Percentiles rank a stretch among this genome's conserved stretches.
phyloP scores from a whole-genome alignment of 1,140 invertebrate species.

The Ridgeia piscesae region DNA sequence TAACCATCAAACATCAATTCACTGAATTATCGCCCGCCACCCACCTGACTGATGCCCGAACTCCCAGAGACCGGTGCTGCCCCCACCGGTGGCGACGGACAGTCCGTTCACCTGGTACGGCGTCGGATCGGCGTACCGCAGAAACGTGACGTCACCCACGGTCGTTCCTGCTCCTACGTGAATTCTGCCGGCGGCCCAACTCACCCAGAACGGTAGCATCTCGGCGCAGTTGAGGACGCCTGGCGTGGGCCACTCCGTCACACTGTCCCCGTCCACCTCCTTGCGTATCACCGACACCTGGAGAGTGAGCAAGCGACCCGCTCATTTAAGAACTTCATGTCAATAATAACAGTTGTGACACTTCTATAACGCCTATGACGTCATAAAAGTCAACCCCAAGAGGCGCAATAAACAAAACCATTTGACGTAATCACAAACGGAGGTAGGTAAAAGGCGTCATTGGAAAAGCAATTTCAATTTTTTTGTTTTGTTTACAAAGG shows the following conservation, averaged over 20 bases:
- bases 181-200: not conserved
- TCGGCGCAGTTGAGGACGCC: not conserved
- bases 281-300: not conserved
- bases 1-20: too few species aligned
- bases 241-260: not conserved
- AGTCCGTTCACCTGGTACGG: conserved; percentile 7
- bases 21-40: not conserved
- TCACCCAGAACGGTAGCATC: not conserved
- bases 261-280: not conserved
- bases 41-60: not conserved
- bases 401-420: too few species aligned
- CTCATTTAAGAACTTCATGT: too few species aligned
- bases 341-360: too few species aligned
- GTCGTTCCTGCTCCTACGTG: not conserved
- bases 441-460: too few species aligned
- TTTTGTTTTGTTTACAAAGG: too few species aligned
- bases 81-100: not conserved
- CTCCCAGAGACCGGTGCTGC: not conserved
- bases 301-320: too few species aligned
- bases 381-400: too few species aligned
- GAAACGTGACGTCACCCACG: not conserved
- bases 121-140: not conserved
- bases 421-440: too few species aligned
- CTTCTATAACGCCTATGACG: too few species aligned
- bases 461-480: too few species aligned